Evolutionary conservation across 2,888 invertebrate genomes (phyloP).

Genomic region (Dione juno): DNA sequence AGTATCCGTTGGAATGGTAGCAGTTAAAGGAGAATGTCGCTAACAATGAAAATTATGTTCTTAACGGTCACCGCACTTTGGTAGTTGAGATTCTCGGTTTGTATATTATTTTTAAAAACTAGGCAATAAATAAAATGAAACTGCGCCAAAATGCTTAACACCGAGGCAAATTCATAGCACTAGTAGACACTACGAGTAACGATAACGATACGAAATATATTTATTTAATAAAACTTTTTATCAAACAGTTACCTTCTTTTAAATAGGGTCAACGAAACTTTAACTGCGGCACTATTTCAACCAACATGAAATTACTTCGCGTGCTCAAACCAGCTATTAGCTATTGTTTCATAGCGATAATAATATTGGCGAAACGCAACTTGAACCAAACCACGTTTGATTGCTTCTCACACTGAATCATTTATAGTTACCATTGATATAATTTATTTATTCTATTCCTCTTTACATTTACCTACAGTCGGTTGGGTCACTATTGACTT

Average conservation of each 20-base stretch:
- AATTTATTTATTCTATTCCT: slow-evolving; percentile 17
- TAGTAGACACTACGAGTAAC: background rate
- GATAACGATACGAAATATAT: background rate
- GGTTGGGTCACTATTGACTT: slow-evolving; percentile 9
- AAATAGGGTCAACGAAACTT: slow-evolving; percentile 19
- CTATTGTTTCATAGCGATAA: slow-evolving; percentile 67
- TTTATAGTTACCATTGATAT: slow-evolving; percentile 56
- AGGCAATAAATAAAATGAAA: slow-evolving; percentile 9
- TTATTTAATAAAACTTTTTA: background rate
- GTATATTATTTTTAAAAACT: slow-evolving; percentile 9
- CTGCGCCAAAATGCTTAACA: slow-evolving; percentile 8
- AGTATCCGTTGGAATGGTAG: slow-evolving; percentile 57
- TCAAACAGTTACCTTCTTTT: slow-evolving; percentile 13
- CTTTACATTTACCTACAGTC: background rate
- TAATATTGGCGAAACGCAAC: slow-evolving; percentile 63
- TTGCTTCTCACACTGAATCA: slow-evolving; percentile 70
- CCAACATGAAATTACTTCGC: slow-evolving; percentile 27
- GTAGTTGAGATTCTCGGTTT: slow-evolving; percentile 8
- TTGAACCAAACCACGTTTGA: slow-evolving; percentile 53
- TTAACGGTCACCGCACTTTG: slow-evolving; percentile 28
- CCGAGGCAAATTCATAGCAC: background rate
- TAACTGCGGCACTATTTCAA: slow-evolving; percentile 28
- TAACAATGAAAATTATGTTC: slow-evolving; percentile 38
- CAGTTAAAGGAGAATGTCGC: slow-evolving; percentile 56
- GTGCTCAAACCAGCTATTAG: slow-evolving; percentile 35